A percentile compares a stretch with the other conserved stretches of the same genome.
phyloP scores from a whole-genome alignment of 2,888 invertebrate genomes.

The Ganaspis brasiliensis region DNA sequence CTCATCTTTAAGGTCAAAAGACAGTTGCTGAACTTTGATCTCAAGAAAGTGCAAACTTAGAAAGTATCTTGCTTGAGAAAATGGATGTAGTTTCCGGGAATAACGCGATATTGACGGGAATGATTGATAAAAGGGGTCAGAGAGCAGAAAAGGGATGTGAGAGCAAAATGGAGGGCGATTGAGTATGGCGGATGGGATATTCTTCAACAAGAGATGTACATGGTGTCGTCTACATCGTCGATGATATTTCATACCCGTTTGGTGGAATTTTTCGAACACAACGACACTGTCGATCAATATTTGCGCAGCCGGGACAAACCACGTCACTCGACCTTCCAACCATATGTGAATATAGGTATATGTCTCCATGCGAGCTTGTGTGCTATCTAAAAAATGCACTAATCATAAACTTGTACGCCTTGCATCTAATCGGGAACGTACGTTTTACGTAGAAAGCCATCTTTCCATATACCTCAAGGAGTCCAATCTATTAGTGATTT shows the following conservation, averaged over 20 bases:
- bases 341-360: conserved; percentile 72
- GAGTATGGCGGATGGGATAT: conserved; percentile 27
- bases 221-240: conserved; percentile 49
- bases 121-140: conserved; percentile 8
- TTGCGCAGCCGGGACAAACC: conserved; percentile 78
- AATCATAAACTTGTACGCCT: not conserved
- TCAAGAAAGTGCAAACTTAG: too few relatives aligned
- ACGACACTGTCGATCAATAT: conserved; percentile 80
- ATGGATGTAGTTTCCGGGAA: not conserved
- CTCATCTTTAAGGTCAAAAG: too few relatives aligned
- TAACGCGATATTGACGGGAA: not conserved
- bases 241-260: conserved; percentile 71
- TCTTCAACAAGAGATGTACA: conserved; percentile 11
- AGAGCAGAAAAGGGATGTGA: conserved; percentile 14
- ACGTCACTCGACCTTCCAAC: conserved; percentile 80
- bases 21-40: too few relatives aligned
- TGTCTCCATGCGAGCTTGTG: conserved; percentile 58
- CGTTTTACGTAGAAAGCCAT: too few relatives aligned
- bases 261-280: conserved; percentile 79
- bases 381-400: conserved; percentile 41
- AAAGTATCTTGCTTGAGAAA: too few relatives aligned
- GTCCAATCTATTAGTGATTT: too few relatives aligned
- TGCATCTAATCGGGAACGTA: not conserved
- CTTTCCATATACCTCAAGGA: too few relatives aligned
- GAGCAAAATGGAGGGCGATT: conserved; percentile 10